Percentiles rank a stretch among this genome's conserved stretches.
Evolutionary conservation across 2,113 vertebrate genomes (phyloP).

Genomic region (Oxyura jamaicensis): DNA sequence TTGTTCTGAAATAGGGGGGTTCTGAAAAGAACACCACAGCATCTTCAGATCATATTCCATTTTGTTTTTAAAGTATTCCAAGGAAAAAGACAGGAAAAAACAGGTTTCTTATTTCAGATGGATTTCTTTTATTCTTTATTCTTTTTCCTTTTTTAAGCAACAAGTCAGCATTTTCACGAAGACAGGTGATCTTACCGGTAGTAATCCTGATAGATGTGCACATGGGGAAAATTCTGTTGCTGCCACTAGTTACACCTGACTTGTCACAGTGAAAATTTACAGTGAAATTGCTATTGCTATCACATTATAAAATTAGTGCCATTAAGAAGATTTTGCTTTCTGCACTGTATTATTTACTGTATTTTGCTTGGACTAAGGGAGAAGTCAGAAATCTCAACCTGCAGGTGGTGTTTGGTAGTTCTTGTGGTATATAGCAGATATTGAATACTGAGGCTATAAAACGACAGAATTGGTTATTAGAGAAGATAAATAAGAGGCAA

Average conservation of each 20-base stretch:
- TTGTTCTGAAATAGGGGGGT: background rate
- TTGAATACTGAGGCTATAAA: background rate
- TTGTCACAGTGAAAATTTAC: background rate
- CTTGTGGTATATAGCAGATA: background rate
- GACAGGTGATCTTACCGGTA: background rate
- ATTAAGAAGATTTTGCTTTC: background rate
- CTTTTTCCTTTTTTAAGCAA: background rate
- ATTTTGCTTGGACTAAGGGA: background rate
- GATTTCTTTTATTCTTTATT: rapidly evolving
- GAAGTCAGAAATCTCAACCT: background rate
- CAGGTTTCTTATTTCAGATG: background rate
- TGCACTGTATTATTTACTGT: background rate
- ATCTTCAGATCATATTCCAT: background rate
- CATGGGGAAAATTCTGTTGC: background rate
- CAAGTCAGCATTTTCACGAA: background rate
- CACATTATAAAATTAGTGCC: background rate
- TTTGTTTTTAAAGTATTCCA: background rate
- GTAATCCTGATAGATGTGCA: background rate
- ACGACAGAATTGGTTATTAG: background rate
- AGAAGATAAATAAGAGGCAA: background rate
- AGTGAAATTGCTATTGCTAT: background rate
- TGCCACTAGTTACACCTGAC: background rate
- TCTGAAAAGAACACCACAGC: background rate
- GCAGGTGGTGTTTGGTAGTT: background rate
- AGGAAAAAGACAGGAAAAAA: background rate